phyloP scores from a whole-genome alignment of 2,113 vertebrate species.

The Bos indicus region DNA sequence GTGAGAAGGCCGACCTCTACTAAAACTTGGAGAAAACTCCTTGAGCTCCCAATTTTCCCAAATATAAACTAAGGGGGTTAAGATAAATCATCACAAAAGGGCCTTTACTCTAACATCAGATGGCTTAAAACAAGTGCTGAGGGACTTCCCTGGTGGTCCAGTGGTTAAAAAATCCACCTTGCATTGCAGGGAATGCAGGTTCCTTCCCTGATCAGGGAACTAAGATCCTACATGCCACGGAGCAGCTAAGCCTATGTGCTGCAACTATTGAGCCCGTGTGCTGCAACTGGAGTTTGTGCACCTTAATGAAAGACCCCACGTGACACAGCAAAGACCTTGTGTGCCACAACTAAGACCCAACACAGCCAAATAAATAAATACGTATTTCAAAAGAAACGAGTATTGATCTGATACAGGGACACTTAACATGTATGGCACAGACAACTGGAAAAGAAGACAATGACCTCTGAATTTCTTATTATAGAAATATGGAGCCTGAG shows the following conservation, averaged over 20 bases:
- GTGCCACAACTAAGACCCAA: background rate
- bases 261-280: background rate
- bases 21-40: background rate
- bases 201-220: background rate
- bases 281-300: background rate
- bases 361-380: background rate
- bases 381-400: background rate
- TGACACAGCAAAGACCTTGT: background rate
- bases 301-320: background rate
- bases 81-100: background rate
- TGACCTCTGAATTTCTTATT: background rate
- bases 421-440: background rate
- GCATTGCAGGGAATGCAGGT: background rate
- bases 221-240: background rate
- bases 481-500: background rate
- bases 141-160: background rate
- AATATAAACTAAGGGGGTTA: background rate
- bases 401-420: background rate
- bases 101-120: background rate
- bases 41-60: background rate
- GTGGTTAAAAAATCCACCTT: background rate
- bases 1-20: background rate
- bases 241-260: background rate
- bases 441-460: background rate
- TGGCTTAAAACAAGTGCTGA: background rate